Percentiles rank a stretch among this genome's conserved stretches.
These are phyloP conservation scores for Arizona elegans DNA, from an alignment of 2,113 vertebrate genomes.

Conservation along the genomic window DNA sequence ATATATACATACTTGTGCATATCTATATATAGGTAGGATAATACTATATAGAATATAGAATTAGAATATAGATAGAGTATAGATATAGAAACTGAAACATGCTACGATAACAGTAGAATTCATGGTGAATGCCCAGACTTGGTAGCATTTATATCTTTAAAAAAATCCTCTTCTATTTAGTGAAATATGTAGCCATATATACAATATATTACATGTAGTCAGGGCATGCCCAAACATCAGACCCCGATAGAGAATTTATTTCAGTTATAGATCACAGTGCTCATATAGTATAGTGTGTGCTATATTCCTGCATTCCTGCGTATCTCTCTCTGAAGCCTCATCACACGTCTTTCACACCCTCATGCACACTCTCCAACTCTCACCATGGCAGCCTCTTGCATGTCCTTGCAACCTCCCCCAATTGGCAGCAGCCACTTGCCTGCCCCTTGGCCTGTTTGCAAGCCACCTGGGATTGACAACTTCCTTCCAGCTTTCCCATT, in stretches of 20 bases:
- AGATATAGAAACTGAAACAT: not conserved
- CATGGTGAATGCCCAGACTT: not conserved
- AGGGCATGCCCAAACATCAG: not conserved
- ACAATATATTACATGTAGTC: not conserved
- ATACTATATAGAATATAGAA: too few relatives aligned
- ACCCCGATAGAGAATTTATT: not conserved
- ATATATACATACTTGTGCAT: not conserved
- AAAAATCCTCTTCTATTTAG: not conserved
- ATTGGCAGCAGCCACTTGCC: not conserved
- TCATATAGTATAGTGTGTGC: not conserved
- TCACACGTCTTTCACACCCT: not conserved
- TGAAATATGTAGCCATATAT: not conserved
- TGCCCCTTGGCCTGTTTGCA: not conserved
- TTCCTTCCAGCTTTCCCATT: not conserved
- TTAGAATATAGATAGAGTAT: too few relatives aligned
- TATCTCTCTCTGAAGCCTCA: not conserved
- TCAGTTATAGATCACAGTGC: not conserved
- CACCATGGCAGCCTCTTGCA: not conserved
- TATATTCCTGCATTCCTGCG: not conserved
- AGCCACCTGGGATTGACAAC: not conserved
- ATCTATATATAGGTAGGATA: too few relatives aligned
- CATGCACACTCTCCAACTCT: not conserved
- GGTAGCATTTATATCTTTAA: not conserved
- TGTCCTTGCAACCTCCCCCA: not conserved
- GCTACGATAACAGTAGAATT: not conserved